A percentile compares a stretch with the other conserved stretches of the same genome.
These are phyloP conservation scores for Zoanthus solanderi DNA, from an alignment of 92 coral and sea anemone genomes.

Conservation along the genomic window DNA sequence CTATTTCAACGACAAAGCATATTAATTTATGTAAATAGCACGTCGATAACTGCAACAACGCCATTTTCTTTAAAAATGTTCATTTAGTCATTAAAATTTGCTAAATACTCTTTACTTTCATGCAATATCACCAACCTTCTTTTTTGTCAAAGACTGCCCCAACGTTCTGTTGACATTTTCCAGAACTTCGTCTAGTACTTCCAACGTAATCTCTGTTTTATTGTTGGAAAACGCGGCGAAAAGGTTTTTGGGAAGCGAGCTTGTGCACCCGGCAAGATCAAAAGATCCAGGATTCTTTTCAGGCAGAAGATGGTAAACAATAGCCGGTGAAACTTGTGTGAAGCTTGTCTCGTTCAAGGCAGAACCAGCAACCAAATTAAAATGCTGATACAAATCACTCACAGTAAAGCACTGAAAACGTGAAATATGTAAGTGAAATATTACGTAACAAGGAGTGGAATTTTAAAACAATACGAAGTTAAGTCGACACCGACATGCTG, in stretches of 20 bases:
- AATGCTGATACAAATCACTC: slow-evolving; percentile 41
- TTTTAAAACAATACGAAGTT: neutral
- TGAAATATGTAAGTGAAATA: neutral
- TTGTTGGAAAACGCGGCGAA: slow-evolving; percentile 49
- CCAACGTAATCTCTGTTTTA: neutral
- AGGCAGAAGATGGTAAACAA: slow-evolving; percentile 69
- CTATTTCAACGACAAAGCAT: neutral
- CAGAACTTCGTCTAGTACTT: slow-evolving; percentile 19
- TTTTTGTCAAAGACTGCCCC: slow-evolving; percentile 12
- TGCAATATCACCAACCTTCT: slow-evolving; percentile 11
- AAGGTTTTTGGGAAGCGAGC: slow-evolving; percentile 46
- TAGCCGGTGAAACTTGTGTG: slow-evolving; percentile 56
- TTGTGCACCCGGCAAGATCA: slow-evolving; percentile 40
- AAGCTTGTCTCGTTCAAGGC: slow-evolving; percentile 33
- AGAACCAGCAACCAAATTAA: neutral
- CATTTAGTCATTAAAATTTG: neutral
- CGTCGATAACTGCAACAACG: neutral
- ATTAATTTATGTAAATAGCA: neutral
- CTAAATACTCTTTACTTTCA: neutral
- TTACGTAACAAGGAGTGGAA: neutral
- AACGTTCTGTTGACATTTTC: slow-evolving; percentile 30
- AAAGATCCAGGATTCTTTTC: slow-evolving; percentile 66
- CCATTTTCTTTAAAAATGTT: neutral
- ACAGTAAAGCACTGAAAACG: slow-evolving; percentile 51
- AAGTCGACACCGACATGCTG: neutral